phyloP scores from a whole-genome alignment of 2,888 invertebrate species.

The Oscheius sp. region DNA sequence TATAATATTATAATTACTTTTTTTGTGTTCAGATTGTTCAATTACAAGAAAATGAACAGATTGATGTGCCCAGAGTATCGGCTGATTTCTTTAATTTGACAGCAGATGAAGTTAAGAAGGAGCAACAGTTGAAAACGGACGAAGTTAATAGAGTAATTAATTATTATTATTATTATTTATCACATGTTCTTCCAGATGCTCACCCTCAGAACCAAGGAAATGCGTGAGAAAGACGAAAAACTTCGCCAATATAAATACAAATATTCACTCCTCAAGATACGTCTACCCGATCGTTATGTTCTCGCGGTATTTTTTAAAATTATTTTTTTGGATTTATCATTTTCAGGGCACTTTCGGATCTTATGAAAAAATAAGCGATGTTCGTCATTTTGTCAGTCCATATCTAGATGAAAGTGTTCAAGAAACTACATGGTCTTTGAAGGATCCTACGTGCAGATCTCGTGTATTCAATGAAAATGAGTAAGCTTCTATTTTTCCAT shows the following conservation, averaged over 20 bases:
- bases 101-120: constrained; percentile 81
- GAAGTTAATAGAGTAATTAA: constrained; percentile 54
- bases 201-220: constrained; percentile 90
- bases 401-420: constrained; percentile 35
- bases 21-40: constrained; percentile 50
- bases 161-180: neutral
- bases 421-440: constrained; percentile 51
- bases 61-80: constrained; percentile 80
- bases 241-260: constrained; percentile 85
- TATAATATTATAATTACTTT: neutral
- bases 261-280: constrained; percentile 86
- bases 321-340: neutral
- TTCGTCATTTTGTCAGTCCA: constrained; percentile 56
- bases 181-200: constrained; percentile 76
- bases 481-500: neutral
- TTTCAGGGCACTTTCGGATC: constrained; percentile 64
- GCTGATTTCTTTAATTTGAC: constrained; percentile 86
- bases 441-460: constrained; percentile 41
- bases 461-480: constrained; percentile 32
- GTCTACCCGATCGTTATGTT: constrained; percentile 81
- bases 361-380: constrained; percentile 54
- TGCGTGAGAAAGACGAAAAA: constrained; percentile 90
- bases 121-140: constrained; percentile 54
- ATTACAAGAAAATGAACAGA: constrained; percentile 52
- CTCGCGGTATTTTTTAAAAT: constrained; percentile 54